Percentiles rank a stretch among this genome's conserved stretches.
Conservation (phyloP, 2,113 vertebrate genomes). For the Lepus europaeus region DNA sequence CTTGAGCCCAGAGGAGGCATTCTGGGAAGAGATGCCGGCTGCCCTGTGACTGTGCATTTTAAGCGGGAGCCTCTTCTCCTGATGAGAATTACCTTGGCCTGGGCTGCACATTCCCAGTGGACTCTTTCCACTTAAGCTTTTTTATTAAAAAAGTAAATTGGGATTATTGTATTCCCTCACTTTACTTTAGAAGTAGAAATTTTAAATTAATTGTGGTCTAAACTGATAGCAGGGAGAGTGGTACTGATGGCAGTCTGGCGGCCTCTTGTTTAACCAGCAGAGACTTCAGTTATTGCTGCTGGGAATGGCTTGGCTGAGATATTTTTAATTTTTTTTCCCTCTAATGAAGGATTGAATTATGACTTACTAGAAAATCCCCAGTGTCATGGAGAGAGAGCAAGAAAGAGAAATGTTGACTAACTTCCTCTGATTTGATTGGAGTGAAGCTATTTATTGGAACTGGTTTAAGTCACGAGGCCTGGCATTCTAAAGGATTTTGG, state of each 20-base stretch:
- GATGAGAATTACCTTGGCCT: constrained; percentile 78
- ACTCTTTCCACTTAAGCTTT: constrained; percentile 80
- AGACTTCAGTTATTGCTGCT: constrained; percentile 77
- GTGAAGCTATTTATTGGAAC: constrained; percentile 66
- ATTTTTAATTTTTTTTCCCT: constrained; percentile 77
- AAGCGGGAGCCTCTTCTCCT: constrained; percentile 60
- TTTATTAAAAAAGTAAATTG: constrained; percentile 84
- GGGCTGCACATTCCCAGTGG: constrained; percentile 67
- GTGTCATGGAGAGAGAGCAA: not conserved
- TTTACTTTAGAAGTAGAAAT: constrained; percentile 80
- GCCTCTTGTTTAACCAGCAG: constrained; percentile 77
- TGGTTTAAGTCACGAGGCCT: not conserved
- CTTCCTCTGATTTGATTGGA: constrained; percentile 61
- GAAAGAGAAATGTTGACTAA: constrained; percentile 53
- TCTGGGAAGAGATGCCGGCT: constrained; percentile 35
- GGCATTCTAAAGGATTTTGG: constrained; percentile 11
- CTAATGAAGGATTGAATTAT: constrained; percentile 83
- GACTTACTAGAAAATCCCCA: constrained; percentile 79
- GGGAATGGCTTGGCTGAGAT: constrained; percentile 81
- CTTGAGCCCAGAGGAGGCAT: constrained; percentile 70
- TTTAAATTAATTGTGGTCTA: constrained; percentile 85
- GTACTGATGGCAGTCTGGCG: constrained; percentile 72
- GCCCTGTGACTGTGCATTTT: constrained; percentile 79
- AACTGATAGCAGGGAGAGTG: constrained; percentile 78
- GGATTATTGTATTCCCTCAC: constrained; percentile 81